Evolutionary conservation across 2,113 vertebrate genomes (phyloP).

Genomic region (Camelus bactrianus): DNA sequence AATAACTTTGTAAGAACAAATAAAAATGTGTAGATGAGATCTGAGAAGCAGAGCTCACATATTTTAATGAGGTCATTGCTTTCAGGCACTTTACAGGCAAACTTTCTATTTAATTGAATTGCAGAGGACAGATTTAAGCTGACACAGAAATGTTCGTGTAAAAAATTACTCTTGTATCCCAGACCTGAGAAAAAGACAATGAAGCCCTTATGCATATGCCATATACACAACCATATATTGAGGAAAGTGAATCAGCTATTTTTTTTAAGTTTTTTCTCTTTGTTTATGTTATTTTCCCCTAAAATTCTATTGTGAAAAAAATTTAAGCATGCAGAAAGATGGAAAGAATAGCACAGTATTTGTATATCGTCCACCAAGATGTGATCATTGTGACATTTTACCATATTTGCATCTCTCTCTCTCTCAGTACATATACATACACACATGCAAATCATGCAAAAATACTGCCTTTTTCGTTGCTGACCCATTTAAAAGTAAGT

Average conservation of each 20-base stretch:
- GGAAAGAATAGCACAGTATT: neutral
- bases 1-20: constrained; percentile 42
- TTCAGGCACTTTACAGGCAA: constrained; percentile 17
- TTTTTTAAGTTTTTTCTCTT: neutral
- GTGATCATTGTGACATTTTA: neutral
- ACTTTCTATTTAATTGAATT: constrained; percentile 35
- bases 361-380: neutral
- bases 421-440: neutral
- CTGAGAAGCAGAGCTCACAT: neutral
- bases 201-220: neutral
- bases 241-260: neutral
- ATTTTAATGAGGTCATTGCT: constrained; percentile 50
- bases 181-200: neutral
- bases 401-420: neutral
- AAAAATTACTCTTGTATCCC: constrained; percentile 39
- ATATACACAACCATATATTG: neutral
- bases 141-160: constrained; percentile 48
- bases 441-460: neutral
- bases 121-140: constrained; percentile 43
- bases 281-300: neutral
- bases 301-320: neutral
- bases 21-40: constrained; percentile 36
- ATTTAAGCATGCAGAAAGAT: neutral
- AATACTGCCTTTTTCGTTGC: neutral
- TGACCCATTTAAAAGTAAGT: neutral